Conservation (phyloP, 2,888 invertebrate species). For the Catocala sponsa region DNA sequence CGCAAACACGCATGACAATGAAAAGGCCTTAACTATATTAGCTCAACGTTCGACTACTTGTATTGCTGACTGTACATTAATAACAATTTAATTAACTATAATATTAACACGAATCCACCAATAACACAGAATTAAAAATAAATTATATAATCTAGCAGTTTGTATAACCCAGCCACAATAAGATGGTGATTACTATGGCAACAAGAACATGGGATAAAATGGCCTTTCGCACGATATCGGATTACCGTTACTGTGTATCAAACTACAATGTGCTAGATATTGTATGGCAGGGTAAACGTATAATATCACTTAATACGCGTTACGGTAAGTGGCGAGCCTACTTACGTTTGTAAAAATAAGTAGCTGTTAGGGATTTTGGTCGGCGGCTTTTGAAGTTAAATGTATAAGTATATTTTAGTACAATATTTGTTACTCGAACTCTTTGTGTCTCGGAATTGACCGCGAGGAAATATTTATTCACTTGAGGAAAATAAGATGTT, state of each 20-base stretch:
- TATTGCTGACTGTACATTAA: too few relatives aligned
- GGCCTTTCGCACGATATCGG: constrained; percentile 51
- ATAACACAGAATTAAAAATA: constrained; percentile 1
- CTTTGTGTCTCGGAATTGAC: constrained; percentile 20
- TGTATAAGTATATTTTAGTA: constrained; percentile 14
- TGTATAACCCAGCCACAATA: constrained; percentile 12
- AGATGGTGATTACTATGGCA: constrained; percentile 30
- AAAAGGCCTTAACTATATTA: too few relatives aligned
- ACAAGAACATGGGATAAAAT: constrained; percentile 30
- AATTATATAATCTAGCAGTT: constrained; percentile 4
- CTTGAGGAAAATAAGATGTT: constrained; percentile 5
- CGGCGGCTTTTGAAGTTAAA: constrained; percentile 20
- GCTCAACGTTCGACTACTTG: too few relatives aligned
- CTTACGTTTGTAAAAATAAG: constrained; percentile 40
- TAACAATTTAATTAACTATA: too few relatives aligned
- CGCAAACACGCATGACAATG: too few relatives aligned
- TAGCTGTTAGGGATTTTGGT: constrained; percentile 30
- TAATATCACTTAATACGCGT: constrained; percentile 44
- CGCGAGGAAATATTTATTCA: constrained; percentile 27
- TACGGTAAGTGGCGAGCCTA: constrained; percentile 40
- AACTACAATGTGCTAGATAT: constrained; percentile 47
- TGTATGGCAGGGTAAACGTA: constrained; percentile 41
- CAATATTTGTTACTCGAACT: constrained; percentile 13
- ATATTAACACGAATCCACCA: background rate
- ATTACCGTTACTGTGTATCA: constrained; percentile 51